Conservation (phyloP, 1,140 invertebrate species). For the Drosophila ohnishii region DNA sequence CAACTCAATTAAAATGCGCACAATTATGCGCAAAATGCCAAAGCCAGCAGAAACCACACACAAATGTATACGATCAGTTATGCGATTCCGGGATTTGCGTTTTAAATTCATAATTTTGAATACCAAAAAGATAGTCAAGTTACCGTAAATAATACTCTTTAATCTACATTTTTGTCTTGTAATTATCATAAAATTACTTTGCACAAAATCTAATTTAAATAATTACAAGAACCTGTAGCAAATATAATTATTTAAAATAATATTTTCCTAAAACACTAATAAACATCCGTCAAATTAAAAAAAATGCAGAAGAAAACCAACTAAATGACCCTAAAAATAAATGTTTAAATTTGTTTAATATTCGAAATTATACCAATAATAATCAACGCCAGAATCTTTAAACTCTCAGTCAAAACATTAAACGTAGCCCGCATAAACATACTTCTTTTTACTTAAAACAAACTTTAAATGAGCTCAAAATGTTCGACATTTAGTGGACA, state of each 20-base stretch:
- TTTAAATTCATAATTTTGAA: neutral
- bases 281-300: neutral
- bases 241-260: neutral
- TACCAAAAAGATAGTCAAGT: neutral
- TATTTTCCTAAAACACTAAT: neutral
- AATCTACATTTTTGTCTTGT: no score
- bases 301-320: neutral
- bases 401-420: neutral
- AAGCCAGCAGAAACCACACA: conserved; percentile 44
- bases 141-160: neutral
- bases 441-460: conserved; percentile 23
- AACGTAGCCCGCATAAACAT: conserved; percentile 37
- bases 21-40: conserved; percentile 72
- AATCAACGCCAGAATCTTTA: no score
- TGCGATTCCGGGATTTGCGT: neutral
- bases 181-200: neutral
- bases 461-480: conserved; percentile 60
- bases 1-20: conserved; percentile 77
- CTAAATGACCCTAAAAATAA: neutral
- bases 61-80: conserved; percentile 23
- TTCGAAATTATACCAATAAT: no score
- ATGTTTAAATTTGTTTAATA: no score
- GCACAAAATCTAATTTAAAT: neutral
- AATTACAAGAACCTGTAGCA: no score
- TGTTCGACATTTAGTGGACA: conserved; percentile 60